Conservation (phyloP, 2,113 vertebrate genomes). For the Mungos mungo region DNA sequence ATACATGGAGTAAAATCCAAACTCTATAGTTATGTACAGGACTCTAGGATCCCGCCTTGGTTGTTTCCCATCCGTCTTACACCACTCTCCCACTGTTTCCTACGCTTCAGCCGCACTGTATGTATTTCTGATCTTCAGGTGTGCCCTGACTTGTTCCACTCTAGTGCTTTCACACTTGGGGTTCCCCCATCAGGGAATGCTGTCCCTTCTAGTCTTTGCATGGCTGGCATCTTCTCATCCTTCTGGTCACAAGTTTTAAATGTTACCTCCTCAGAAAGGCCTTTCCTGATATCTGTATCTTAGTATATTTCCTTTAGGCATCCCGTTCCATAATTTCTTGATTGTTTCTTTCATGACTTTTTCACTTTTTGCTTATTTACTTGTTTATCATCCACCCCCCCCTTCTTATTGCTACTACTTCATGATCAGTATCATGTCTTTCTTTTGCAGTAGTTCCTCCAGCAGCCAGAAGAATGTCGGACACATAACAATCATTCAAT, state of each 20-base stretch:
- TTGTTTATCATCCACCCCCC: not conserved
- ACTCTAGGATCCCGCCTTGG: not conserved
- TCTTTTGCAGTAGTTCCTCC: not conserved
- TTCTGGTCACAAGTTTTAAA: not conserved
- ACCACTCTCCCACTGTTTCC: not conserved
- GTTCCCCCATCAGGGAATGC: not conserved
- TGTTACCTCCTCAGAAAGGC: not conserved
- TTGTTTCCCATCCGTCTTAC: not conserved
- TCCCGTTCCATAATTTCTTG: not conserved
- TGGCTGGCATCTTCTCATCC: not conserved
- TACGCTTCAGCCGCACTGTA: not conserved
- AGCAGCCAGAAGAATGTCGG: not conserved
- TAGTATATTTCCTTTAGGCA: not conserved
- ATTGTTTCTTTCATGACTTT: not conserved
- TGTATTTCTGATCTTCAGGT: not conserved
- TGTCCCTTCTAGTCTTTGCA: not conserved
- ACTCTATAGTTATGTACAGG: not conserved
- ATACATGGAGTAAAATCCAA: not conserved
- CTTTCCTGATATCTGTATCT: not conserved
- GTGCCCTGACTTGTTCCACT: not conserved
- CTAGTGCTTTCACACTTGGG: not conserved
- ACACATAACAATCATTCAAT: not conserved
- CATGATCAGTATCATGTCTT: not conserved
- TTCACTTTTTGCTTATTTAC: not conserved
- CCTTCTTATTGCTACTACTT: not conserved